Conservation (phyloP, 2,888 invertebrate species). For the Cartodere bifasciata region DNA sequence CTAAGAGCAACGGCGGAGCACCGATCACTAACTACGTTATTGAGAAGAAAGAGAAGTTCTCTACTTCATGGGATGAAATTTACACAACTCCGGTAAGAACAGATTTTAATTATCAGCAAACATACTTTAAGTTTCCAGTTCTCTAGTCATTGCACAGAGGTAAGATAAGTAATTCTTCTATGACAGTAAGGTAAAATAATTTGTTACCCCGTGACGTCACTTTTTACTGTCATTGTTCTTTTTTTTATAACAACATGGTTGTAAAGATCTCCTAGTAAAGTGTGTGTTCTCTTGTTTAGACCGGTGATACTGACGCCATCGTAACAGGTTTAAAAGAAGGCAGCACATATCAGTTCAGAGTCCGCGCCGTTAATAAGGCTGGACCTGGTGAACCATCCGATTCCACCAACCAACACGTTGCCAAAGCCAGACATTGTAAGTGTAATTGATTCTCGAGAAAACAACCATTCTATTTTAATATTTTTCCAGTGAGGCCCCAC, state of each 20-base stretch:
- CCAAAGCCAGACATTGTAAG: conserved; percentile 79
- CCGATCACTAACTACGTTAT: conserved; percentile 77
- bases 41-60: conserved; percentile 77
- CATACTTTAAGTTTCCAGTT: too few species aligned
- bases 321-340: conserved; percentile 81
- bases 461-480: conserved; percentile 5
- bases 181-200: too few species aligned
- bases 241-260: too few species aligned
- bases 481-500: conserved; percentile 71
- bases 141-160: too few species aligned
- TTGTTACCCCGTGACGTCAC: too few species aligned
- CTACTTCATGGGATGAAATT: conserved; percentile 70
- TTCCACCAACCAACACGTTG: conserved; percentile 72
- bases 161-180: too few species aligned
- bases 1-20: conserved; percentile 64
- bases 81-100: conserved; percentile 53
- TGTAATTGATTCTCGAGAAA: conserved; percentile 4
- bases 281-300: too few species aligned
- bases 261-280: too few species aligned
- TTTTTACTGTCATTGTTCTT: too few species aligned
- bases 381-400: conserved; percentile 88
- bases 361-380: conserved; percentile 88
- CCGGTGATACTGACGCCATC: conserved; percentile 65
- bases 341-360: conserved; percentile 90
- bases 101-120: too few species aligned